These are phyloP conservation scores for Hypena proboscidalis DNA, from an alignment of 2,888 invertebrate species.

Conservation along the genomic window DNA sequence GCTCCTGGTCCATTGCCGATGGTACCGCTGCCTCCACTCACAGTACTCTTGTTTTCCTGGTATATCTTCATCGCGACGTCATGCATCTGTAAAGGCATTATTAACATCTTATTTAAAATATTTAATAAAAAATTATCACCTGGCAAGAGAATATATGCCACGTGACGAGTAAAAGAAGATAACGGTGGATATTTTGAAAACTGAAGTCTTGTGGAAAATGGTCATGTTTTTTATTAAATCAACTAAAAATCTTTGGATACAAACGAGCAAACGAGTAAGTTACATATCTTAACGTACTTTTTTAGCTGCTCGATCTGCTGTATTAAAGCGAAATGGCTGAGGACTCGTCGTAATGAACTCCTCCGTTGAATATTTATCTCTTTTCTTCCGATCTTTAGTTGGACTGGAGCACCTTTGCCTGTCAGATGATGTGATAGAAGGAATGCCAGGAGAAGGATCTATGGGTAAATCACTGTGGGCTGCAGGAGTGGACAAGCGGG, in stretches of 20 bases:
- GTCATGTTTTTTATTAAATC: background rate
- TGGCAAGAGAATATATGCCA: too few relatives aligned
- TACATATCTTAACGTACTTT: slow-evolving; percentile 69
- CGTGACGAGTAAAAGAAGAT: too few relatives aligned
- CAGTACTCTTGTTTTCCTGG: slow-evolving; percentile 66
- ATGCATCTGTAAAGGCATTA: slow-evolving; percentile 61
- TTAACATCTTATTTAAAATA: too few relatives aligned
- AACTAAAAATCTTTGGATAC: too few relatives aligned
- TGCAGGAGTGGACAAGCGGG: slow-evolving; percentile 74
- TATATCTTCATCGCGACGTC: slow-evolving; percentile 71
- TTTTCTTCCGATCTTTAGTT: slow-evolving; percentile 61
- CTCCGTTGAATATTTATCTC: slow-evolving; percentile 60
- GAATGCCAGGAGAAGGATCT: slow-evolving; percentile 71
- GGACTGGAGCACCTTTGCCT: slow-evolving; percentile 66
- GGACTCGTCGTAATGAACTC: slow-evolving; percentile 83
- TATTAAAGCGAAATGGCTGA: slow-evolving; percentile 81
- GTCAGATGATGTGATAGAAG: slow-evolving; percentile 66
- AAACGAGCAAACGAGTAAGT: too few relatives aligned
- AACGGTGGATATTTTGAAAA: too few relatives aligned
- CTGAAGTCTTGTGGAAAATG: too few relatives aligned
- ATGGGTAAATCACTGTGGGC: slow-evolving; percentile 79
- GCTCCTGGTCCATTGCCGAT: slow-evolving; percentile 57
- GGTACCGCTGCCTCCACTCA: slow-evolving; percentile 52
- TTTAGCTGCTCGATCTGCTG: slow-evolving; percentile 77
- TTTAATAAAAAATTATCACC: too few relatives aligned